Percentiles rank a stretch among this genome's conserved stretches.
phyloP scores from a whole-genome alignment of 2,113 vertebrate genomes.

The Pelodiscus sinensis region DNA sequence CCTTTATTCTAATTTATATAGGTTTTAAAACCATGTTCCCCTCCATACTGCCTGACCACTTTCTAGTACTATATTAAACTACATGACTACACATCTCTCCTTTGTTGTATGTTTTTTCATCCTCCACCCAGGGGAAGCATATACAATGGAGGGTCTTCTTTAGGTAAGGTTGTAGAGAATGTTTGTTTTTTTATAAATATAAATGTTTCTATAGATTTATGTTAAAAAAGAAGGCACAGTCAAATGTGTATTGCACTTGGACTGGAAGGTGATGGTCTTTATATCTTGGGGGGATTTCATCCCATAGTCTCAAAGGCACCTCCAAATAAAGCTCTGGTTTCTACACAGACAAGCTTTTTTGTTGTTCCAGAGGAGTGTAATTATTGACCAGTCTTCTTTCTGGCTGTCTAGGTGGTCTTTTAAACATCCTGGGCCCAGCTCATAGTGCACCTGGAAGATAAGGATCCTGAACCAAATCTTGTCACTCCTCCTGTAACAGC shows the following conservation, averaged over 20 bases:
- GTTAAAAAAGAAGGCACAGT: neutral
- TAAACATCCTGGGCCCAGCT: neutral
- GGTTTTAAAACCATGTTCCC: neutral
- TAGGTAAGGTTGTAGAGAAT: neutral
- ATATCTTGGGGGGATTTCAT: neutral
- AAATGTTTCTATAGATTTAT: neutral
- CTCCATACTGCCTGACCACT: neutral
- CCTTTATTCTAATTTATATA: neutral
- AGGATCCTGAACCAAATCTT: neutral
- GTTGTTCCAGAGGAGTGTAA: neutral
- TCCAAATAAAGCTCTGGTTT: neutral
- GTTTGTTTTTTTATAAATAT: neutral
- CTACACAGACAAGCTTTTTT: neutral
- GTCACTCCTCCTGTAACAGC: slow-evolving; percentile 15
- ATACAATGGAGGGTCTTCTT: neutral
- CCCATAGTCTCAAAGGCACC: neutral
- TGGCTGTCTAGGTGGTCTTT: neutral
- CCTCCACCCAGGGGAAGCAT: neutral
- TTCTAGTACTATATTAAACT: neutral
- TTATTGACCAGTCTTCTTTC: neutral
- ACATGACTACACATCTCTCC: neutral
- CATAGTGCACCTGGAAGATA: neutral
- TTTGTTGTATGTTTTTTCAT: neutral
- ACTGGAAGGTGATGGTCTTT: neutral
- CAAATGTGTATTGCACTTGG: neutral